Evolutionary conservation across 2,113 vertebrate genomes (phyloP), one percentile per base, ranked within the genome.

Genomic region (Salvelinus fontinalis): DNA sequence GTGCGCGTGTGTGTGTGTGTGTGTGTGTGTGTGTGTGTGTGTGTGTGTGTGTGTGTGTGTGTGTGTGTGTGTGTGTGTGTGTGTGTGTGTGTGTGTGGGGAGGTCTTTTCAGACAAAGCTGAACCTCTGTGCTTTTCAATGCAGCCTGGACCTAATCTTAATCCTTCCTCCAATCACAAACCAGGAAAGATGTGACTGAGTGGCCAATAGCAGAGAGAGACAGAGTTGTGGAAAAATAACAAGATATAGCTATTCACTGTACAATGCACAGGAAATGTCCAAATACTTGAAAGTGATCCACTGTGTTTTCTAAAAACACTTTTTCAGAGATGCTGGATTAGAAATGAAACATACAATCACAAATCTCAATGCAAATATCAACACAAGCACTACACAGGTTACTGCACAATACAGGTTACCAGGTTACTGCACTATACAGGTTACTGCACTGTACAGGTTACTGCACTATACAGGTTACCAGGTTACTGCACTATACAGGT

Each of bases 241-340:
- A 90, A 87, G 89, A 86, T 88, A 44, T 2, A 88, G 76, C 87
- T 84, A 88, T 92, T 92, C 88, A 91, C 85, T 89, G 89, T 92
- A 90, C 88, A 90, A 91, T 87, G 89, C 89, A 91, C 88, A 88
- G 14, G 48, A 51, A 14, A 51, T 51, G 9, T 51, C 79, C 71
- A 91, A 90, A 90, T 54, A 72, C 83, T 83, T 79, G 83, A 92
- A 88, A 90, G 89, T 83, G 86, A 89, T 89, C 89, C 22, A 20
- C 76, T n/a, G 70, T 79, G 29, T 51, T 14, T 60, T 73, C 68
- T 66, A 78, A 77, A 74, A 34, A 34, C 7, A 39, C 39, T 39
- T 39, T 39, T 39, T 39, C 39, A 9, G 8, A 39, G 39, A 39
- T 39, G 8, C 39, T 39, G 39, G 39, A 39, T 39, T 39, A 39